Evolutionary conservation across 92 coral and sea anemone species (phyloP), one percentile per base, ranked within the genome.

Genomic region (Zoanthus gigantus): DNA sequence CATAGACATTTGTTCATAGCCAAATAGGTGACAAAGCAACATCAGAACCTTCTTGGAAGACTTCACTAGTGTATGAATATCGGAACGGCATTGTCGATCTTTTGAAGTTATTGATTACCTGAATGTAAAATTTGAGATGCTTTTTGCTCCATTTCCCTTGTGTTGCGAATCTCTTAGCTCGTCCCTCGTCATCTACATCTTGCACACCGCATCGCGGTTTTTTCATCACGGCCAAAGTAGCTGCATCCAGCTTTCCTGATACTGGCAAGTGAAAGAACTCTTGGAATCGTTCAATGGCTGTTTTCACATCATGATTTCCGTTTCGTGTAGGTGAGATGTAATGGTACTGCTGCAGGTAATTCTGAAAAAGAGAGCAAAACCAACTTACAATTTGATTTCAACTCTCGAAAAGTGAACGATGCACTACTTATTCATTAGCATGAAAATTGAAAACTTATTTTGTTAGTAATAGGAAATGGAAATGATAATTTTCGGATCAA

Each of bases 141-240:
- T 67, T 91, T 17, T 84, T 93, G 54, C 79, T 63, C 96, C 94
- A 93, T 57, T 52, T 86, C 4, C 89, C 46, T 5, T 57, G n/a
- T 15, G 90, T 89, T 28, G 81, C 86, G 75, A 83, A 96, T 72
- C 98, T 78, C 69, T 77, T 82, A 28, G 90, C 79, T 13, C 96
- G 87, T 4, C 93, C 98, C 10, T 78, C 76, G 23, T 31, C 82
- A 76, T 82, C 92, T 0, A 94, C 95, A 80, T 95, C 98, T 46
- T 94, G 84, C 82, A 89, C 90, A 48, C 98, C 98, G 87, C 98
- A 96, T 14, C 98, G 95, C 23, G 98, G 98, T 63, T 90, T 93
- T 76, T 88, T 84, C 98, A 96, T 96, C 79, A 86, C 94, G 5
- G 79, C 54, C 29, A 90, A n/a, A 14, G 98, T 96, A 48, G 85